Conservation (phyloP, 2,113 vertebrate genomes). For the Microcebus lehilahytsara region DNA sequence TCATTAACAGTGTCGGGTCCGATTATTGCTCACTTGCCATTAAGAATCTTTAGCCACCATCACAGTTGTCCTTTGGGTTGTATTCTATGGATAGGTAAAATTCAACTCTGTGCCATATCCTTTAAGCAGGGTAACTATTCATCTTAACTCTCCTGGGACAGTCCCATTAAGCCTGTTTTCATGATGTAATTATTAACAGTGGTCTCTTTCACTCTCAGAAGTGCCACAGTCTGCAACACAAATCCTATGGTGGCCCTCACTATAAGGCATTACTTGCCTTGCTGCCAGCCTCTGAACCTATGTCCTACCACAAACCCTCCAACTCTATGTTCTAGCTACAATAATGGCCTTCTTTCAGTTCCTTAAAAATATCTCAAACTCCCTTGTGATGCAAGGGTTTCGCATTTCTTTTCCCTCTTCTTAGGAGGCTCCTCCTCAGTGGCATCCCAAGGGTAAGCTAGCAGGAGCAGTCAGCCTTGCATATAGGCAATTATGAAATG, state of each 20-base stretch:
- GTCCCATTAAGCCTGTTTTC: background rate
- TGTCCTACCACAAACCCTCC: background rate
- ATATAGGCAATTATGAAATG: background rate
- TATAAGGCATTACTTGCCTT: background rate
- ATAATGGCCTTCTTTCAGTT: background rate
- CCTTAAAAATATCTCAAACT: constrained; percentile 7
- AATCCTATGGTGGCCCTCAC: background rate
- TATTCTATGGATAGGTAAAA: background rate
- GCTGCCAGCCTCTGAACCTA: background rate
- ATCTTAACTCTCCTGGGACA: background rate
- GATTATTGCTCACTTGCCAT: background rate
- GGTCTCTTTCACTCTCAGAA: background rate
- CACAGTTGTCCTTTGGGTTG: background rate
- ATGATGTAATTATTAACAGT: background rate
- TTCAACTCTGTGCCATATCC: background rate
- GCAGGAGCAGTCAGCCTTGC: background rate
- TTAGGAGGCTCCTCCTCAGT: background rate
- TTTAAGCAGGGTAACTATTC: background rate
- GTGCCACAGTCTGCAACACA: background rate
- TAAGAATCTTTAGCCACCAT: background rate
- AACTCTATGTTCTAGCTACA: background rate
- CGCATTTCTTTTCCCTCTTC: background rate
- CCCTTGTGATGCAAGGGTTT: background rate
- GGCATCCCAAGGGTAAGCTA: background rate
- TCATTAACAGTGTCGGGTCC: background rate